Evolutionary conservation across 2,797 vertebrate genomes (phyloP), one percentile per base, ranked within the genome.

Genomic region (Heliangelus exortis): DNA sequence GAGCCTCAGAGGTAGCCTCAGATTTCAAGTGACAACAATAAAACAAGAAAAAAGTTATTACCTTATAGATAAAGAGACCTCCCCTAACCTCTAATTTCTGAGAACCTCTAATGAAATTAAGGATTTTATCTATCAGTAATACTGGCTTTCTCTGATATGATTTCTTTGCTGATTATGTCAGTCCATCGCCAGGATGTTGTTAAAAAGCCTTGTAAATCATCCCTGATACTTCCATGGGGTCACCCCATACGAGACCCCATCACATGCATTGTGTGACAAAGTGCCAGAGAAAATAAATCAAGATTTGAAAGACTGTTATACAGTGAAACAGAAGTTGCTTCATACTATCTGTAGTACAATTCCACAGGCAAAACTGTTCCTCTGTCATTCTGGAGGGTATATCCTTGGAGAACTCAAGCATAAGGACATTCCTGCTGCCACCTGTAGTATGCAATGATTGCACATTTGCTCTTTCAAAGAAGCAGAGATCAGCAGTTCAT

Each of bases 251-350:
- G 53, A 93, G 87, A 93, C 83, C 92, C 62, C 55, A 29, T 94
- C 87, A 84, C 71, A 31, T 62, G 54, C 73, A 39, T 59, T 81
- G 36, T 31, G 61, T 72, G 80, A 91, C 72, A 62, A 91, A 78
- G 29, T 81, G 53, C 59, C 76, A 87, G 77, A n/a, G 77, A 86
- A 84, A 89, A 92, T 95, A 96, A 93, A 95, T 95, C 89, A 91
- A 39, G 45, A 63, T 31, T 71, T 76, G 62, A 93, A 85, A 53
- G 83, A 54, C 41, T 77, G 23, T 80, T 85, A 67, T 67, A 58
- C 12, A 84, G n/a, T 61, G 88, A 63, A 94, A 69, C 22, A 57
- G 61, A 80, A 81, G 36, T 66, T 73, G 50, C 50, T 71, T 90
- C 63, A 19, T 74, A n/a, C 23, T 71, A 4, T 7, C 23, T 67